Evolutionary conservation across 2,888 invertebrate genomes (phyloP).

Genomic region (Globia sparganii): DNA sequence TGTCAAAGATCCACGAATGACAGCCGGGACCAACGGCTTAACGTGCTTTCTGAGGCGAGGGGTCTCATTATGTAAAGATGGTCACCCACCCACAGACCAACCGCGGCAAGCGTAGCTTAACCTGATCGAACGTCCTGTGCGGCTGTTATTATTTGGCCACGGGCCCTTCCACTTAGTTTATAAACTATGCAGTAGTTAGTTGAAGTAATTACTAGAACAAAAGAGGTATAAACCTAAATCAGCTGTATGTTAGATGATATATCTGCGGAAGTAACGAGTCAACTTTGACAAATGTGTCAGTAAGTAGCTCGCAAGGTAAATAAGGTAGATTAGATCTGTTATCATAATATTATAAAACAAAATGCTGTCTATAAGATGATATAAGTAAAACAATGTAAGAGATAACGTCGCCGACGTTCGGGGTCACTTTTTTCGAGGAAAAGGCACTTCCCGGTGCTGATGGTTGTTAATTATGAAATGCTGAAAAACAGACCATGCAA

Average conservation of each 20-base stretch:
- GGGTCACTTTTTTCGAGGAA: background rate
- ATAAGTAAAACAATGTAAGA: slow-evolving; percentile 12
- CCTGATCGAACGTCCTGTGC: too few species aligned
- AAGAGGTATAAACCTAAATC: background rate
- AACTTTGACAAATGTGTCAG: slow-evolving; percentile 46
- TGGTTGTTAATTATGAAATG: background rate
- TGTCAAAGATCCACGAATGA: too few species aligned
- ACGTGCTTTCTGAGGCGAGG: too few species aligned
- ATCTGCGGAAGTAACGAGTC: slow-evolving; percentile 26
- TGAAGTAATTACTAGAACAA: background rate
- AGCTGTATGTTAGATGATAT: slow-evolving; percentile 9
- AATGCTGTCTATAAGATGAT: slow-evolving; percentile 21
- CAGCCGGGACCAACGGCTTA: too few species aligned
- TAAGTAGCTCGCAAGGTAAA: slow-evolving; percentile 26
- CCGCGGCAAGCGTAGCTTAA: too few species aligned
- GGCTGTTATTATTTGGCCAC: too few species aligned
- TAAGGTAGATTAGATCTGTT: slow-evolving; percentile 37
- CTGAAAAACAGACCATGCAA: background rate
- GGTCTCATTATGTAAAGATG: too few species aligned
- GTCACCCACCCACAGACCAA: too few species aligned
- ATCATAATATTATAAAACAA: slow-evolving; percentile 31
- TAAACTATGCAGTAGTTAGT: background rate
- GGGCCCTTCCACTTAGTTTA: background rate
- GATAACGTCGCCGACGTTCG: slow-evolving; percentile 2
- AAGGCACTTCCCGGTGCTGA: background rate